Evolutionary conservation across 2,888 invertebrate species (phyloP), one percentile per base, ranked within the genome.

Genomic region (Archips xylosteana): DNA sequence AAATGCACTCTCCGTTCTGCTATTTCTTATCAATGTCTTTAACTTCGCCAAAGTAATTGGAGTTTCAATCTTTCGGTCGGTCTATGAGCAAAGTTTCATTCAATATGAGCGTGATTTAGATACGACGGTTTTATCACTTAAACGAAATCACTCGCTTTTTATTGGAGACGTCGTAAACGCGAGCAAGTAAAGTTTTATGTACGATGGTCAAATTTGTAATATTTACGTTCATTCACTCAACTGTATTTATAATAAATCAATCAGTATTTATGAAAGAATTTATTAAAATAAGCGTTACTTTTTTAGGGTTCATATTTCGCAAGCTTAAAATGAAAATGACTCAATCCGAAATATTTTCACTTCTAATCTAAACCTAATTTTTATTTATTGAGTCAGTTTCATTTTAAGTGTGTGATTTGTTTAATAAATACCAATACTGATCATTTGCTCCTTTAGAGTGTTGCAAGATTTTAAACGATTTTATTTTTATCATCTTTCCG

Each of bases 101-200:
- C 47, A 67, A 67, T 72, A 67, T 62, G 23, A 32, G 10, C 67
- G 13, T 51, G 66, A 66, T 67, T 54, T 54, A 45, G 32, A 68
- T 67, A 73, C 62, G 12, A 73, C 57, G 12, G 36, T 63, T 67
- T 57, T 68, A 63, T 63, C 45, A 47, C 68, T 57, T 32, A 54
- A 54, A 62, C 45, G 61, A 45, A 57, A 67, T 54, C 39, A 63
- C 66, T 39, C 9, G 32, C 47, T 45, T 66, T 71, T 67, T 57
- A 67, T 62, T 65, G 15, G 45, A 45, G 60, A 49, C 34, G 39
- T 65, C 49, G 65, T 65, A 71, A 65, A 70, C 15, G 34, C 12
- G 13, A 32, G 45, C n/a, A 57, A 54, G 42, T 34, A 45, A 57
- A 57, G 47, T 70, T 15, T 70, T 70, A 64, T 70, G 10, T 45